phyloP scores from a whole-genome alignment of 2,888 invertebrate genomes.

The Cephus nigrinus region DNA sequence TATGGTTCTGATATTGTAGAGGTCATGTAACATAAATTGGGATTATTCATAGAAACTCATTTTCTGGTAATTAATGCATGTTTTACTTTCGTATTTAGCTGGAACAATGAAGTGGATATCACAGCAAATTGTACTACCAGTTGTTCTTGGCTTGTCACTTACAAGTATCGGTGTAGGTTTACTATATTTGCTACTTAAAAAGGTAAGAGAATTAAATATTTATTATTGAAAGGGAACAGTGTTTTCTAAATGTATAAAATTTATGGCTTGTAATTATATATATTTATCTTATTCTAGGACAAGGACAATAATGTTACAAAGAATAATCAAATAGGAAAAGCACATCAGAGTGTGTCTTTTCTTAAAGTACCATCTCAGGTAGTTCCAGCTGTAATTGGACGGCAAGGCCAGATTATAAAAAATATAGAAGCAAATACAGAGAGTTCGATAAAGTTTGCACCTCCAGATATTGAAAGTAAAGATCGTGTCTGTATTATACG shows the following conservation, averaged over 20 bases:
- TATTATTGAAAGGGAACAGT: neutral
- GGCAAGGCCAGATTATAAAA: slow-evolving; percentile 81
- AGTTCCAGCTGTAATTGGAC: slow-evolving; percentile 77
- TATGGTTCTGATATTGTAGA: neutral
- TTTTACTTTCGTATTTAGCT: neutral
- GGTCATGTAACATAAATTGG: neutral
- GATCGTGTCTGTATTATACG: slow-evolving; percentile 77
- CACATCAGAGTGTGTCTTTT: slow-evolving; percentile 69
- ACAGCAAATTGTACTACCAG: slow-evolving; percentile 64
- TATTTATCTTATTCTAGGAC: slow-evolving; percentile 59
- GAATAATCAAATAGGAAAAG: slow-evolving; percentile 33
- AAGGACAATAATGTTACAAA: slow-evolving; percentile 55
- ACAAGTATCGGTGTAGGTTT: slow-evolving; percentile 78
- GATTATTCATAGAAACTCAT: neutral
- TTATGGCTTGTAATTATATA: neutral
- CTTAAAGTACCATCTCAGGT: slow-evolving; percentile 73
- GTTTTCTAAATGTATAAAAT: slow-evolving; percentile 10
- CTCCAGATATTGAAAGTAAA: slow-evolving; percentile 68
- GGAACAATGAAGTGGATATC: slow-evolving; percentile 44
- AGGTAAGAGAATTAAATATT: slow-evolving; percentile 63
- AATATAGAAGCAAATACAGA: slow-evolving; percentile 79
- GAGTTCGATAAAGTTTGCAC: slow-evolving; percentile 71
- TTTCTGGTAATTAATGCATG: neutral
- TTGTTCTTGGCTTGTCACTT: slow-evolving; percentile 75
- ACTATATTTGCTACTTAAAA: slow-evolving; percentile 76